phyloP scores from a whole-genome alignment of 1,140 invertebrate species.

The Chrysomallon squamiferum region DNA sequence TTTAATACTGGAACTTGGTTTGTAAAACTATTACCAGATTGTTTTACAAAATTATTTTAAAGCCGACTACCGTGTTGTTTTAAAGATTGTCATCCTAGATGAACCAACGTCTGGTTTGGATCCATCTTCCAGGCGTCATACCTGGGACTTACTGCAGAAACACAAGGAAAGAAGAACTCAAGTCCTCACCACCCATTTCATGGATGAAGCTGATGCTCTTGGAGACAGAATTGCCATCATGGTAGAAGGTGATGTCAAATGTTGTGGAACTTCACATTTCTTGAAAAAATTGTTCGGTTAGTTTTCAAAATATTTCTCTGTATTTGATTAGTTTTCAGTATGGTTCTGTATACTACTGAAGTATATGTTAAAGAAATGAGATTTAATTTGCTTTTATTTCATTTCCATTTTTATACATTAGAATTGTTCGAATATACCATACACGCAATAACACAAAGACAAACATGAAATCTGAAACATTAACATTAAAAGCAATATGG shows the following conservation, averaged over 20 bases:
- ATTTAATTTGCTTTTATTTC: background rate
- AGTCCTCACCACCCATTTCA: constrained; percentile 93
- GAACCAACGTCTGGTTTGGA: constrained; percentile 95
- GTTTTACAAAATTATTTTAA: background rate
- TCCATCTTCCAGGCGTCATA: constrained; percentile 83
- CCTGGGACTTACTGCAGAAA: constrained; percentile 77
- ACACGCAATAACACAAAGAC: no score
- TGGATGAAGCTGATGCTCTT: constrained; percentile 96
- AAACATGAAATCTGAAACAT: no score
- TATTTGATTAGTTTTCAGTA: no score
- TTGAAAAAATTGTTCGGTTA: constrained; percentile 84
- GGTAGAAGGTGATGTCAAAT: constrained; percentile 79
- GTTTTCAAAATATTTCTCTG: constrained; percentile 20
- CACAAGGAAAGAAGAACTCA: constrained; percentile 75
- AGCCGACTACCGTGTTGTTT: background rate
- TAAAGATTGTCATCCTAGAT: constrained; percentile 51
- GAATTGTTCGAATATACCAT: background rate
- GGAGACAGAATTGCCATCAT: constrained; percentile 93
- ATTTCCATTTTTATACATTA: background rate
- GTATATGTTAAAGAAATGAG: no score
- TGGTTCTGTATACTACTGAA: no score
- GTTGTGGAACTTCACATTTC: constrained; percentile 85
- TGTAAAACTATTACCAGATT: no score
- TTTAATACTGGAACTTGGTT: background rate
- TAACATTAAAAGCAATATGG: no score